phyloP scores from a whole-genome alignment of 2,888 invertebrate species.

The Drosophila seclusa region DNA sequence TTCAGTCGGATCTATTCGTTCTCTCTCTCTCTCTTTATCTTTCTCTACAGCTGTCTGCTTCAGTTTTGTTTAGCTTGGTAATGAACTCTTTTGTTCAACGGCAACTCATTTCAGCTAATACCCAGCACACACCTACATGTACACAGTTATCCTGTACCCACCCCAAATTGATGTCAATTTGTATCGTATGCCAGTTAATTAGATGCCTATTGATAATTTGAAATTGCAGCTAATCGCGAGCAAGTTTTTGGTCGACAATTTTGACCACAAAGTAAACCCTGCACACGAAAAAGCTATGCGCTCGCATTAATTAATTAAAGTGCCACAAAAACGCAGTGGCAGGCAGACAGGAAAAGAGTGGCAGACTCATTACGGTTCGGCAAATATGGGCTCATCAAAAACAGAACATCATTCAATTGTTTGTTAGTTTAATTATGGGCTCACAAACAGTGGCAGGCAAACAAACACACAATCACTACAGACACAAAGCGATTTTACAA shows the following conservation, averaged over 20 bases:
- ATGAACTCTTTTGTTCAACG: not conserved
- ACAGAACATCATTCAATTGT: slow-evolving; percentile 50
- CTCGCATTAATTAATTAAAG: slow-evolving; percentile 71
- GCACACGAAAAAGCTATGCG: slow-evolving; percentile 5
- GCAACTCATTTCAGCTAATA: not conserved
- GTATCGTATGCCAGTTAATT: slow-evolving; percentile 62
- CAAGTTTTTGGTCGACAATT: slow-evolving; percentile 26
- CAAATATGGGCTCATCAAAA: slow-evolving; percentile 32
- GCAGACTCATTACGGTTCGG: slow-evolving; percentile 44
- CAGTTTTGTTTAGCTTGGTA: not conserved
- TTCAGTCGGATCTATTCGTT: not conserved
- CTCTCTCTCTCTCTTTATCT: no score
- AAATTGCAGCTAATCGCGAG: slow-evolving; percentile 62
- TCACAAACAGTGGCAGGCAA: slow-evolving; percentile 10
- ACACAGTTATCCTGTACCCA: not conserved
- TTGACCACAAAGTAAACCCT: slow-evolving; percentile 37
- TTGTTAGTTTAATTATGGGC: slow-evolving; percentile 72
- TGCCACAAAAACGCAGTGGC: slow-evolving; percentile 64
- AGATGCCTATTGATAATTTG: slow-evolving; percentile 70
- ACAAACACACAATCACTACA: slow-evolving; percentile 25
- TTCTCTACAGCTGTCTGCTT: not conserved
- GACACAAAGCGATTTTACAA: slow-evolving; percentile 7
- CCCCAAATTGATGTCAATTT: slow-evolving; percentile 5
- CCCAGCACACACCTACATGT: not conserved
- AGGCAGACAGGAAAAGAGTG: slow-evolving; percentile 25